Evolutionary conservation across 2,113 vertebrate species (phyloP), one percentile per base, ranked within the genome.

Genomic region (Romanogobio albipinnatus): DNA sequence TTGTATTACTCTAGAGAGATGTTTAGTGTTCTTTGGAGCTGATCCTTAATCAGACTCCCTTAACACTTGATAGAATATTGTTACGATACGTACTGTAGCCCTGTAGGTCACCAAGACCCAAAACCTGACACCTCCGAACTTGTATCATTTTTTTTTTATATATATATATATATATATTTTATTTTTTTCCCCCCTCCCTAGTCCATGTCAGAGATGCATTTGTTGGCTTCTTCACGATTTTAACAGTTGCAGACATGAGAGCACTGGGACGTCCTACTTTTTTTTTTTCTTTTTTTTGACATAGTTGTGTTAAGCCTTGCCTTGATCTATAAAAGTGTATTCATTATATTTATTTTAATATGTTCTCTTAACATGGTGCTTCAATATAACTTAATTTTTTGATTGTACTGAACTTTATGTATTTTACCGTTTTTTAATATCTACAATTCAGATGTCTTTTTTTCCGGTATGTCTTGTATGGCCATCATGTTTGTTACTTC

Each of bases 311-410:
- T 78, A 68, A 76, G 26, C 59, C 36, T 58, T 71, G 26, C 36
- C 58, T 78, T 74, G 39, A 33, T 84, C 64, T 86, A 83, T 83
- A 76, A 90, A 88, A 92, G 92, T 93, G 59, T 85, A 56, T 87
- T 93, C 93, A 94, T 95, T 94, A 92, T 95, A 95, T 95, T 95
- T 94, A 94, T 94, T 95, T 94, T 86, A 90, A 90, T 93, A 93
- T 91, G 87, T 93, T 93, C 90, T 93, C 90, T 93, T 91, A 91
- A 95, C 93, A 95, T 92, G 94, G 95, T 95, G 95, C 95, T 95
- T 94, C 93, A 91, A 92, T 93, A 92, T 94, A 94, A 93, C 92
- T 91, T 91, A 93, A 64, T 81, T 68, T 64, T 87, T 90, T 90
- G 88, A 93, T 93, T 93, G 92, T 93, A 86, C 84, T 86, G 78